Evolutionary conservation across 1,140 invertebrate species (phyloP), one percentile per base, ranked within the genome.

Genomic region (Drosophila nannoptera): DNA sequence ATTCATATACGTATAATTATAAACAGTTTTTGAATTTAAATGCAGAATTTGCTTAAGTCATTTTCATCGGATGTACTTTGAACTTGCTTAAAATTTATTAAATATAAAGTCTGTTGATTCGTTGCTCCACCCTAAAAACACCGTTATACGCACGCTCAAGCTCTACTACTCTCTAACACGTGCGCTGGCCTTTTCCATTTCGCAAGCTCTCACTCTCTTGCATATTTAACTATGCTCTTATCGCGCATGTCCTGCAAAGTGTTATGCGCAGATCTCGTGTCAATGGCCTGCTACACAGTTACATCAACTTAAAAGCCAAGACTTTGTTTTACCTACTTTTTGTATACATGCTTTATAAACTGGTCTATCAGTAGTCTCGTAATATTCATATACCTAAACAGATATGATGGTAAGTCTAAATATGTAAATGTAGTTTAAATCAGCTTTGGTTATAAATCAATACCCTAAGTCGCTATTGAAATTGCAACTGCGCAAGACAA

Each of bases 251-350:
- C 77, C 74, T 66, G 52, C 74, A 86, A 84, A 86, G 81, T 55
- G 77, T 86, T 40, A 86, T 86, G 81, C 81, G 81, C 81, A 86
- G 81, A 86, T 86, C 77, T 86, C 77, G 59, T 69, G 55, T 66
- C 58, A 61, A 62, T 58, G 53, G 69, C 65, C 68, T 73, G 53
- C 54, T 35, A 29, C 32, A 33, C 16, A 36, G 40, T 49, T 31
- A 59, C 31, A 16, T 14, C 12, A 22, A 33, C 12, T 8, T 7
- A 22, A 4, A n/a, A 2, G 5, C 4, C 31, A 56, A 43, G 8
- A 45, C 12, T 6, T 43, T 16, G 0, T 52, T 7, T n/a, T n/a
- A 29, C 9, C 9, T 50, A 16, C 36, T 7, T 7, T 16, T 5
- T 0, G 8, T n/a, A 29, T 36, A 38, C 9, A 11, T n/a, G n/a